Percentiles rank a stretch among this genome's conserved stretches.
Conservation (phyloP, 2,797 vertebrate species). For the Rhinogobio ventralis region DNA sequence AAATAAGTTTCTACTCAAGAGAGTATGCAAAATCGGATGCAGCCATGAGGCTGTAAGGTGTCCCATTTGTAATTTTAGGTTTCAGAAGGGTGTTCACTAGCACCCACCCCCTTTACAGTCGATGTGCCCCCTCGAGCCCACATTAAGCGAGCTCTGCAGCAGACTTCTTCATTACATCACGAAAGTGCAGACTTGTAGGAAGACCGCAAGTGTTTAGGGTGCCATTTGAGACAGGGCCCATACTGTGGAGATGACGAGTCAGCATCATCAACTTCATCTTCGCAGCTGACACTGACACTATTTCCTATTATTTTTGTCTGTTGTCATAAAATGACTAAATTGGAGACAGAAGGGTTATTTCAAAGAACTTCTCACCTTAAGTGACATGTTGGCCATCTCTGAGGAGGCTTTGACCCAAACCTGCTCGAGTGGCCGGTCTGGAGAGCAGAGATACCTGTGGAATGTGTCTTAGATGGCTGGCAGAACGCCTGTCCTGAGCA, state of each 20-base stretch:
- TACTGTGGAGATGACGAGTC: neutral
- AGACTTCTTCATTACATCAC: too few relatives aligned
- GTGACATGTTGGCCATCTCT: constrained; percentile 5
- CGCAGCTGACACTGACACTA: neutral
- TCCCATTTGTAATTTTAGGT: too few relatives aligned
- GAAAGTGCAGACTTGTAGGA: too few relatives aligned
- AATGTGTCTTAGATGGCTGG: constrained; percentile 30
- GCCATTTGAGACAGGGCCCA: too few relatives aligned
- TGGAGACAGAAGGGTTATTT: neutral
- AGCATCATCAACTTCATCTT: neutral
- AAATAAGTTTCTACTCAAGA: too few relatives aligned
- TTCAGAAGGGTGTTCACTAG: too few relatives aligned
- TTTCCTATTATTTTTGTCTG: neutral
- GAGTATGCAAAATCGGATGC: too few relatives aligned
- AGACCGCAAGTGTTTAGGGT: too few relatives aligned
- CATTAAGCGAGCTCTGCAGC: too few relatives aligned
- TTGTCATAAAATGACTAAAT: neutral
- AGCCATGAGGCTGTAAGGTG: too few relatives aligned
- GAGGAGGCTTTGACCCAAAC: constrained; percentile 26
- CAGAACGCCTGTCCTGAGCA: constrained; percentile 22
- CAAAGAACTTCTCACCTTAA: constrained; percentile 19
- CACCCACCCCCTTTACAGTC: too few relatives aligned
- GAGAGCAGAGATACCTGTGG: constrained; percentile 50
- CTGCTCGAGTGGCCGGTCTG: constrained; percentile 30
- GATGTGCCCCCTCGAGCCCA: too few relatives aligned